phyloP scores from a whole-genome alignment of 1,140 invertebrate species.

The Cotesia chilonis region DNA sequence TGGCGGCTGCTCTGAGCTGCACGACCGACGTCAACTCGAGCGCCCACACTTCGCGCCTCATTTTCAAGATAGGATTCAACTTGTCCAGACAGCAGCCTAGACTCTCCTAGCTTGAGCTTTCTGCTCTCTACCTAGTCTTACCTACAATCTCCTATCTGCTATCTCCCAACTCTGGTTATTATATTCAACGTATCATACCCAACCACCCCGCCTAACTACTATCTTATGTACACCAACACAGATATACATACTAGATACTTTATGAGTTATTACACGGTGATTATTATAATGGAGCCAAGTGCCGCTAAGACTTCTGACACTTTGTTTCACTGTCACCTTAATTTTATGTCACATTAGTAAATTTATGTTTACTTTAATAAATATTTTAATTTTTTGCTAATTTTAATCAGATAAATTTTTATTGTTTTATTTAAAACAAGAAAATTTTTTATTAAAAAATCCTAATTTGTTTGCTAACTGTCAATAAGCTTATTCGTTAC shows the following conservation, averaged over 20 bases:
- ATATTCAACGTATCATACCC: too few relatives aligned
- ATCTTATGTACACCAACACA: too few relatives aligned
- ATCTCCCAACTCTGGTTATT: too few relatives aligned
- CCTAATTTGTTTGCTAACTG: too few relatives aligned
- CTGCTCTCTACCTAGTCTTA: background rate
- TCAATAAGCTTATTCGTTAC: too few relatives aligned
- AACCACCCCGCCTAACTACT: too few relatives aligned
- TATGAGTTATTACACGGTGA: slow-evolving; percentile 19
- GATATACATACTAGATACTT: background rate
- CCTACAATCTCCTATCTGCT: background rate
- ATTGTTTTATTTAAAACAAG: too few relatives aligned
- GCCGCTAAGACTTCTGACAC: background rate
- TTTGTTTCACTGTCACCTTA: slow-evolving; percentile 3
- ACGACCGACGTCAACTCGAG: slow-evolving; percentile 25
- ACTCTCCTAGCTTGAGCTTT: slow-evolving; percentile 2
- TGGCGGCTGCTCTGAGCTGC: slow-evolving; percentile 18
- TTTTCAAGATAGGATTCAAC: slow-evolving; percentile 31
- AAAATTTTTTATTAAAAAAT: too few relatives aligned
- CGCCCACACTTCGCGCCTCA: background rate
- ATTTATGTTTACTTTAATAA: too few relatives aligned
- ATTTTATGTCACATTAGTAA: background rate
- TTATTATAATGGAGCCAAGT: slow-evolving; percentile 8
- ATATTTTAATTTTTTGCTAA: too few relatives aligned
- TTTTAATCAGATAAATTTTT: too few relatives aligned
- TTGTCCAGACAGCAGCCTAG: slow-evolving; percentile 26